Conservation (phyloP, 64 coral and sea anemone genomes). For the Orbicella faveolata region DNA sequence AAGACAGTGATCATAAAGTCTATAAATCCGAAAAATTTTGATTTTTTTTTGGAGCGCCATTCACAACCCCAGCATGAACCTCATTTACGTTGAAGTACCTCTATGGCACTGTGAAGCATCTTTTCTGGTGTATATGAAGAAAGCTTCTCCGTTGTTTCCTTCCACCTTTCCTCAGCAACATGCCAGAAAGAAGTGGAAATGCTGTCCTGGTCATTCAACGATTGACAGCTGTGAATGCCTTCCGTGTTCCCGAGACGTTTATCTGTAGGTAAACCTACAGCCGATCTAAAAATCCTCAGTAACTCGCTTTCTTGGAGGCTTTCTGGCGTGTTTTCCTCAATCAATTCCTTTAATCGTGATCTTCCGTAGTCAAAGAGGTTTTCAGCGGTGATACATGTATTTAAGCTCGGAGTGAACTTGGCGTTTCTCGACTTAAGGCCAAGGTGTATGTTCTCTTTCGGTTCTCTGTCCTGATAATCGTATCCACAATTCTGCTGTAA, state of each 20-base stretch:
- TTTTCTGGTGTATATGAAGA: background rate
- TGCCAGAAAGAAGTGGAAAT: constrained; percentile 12
- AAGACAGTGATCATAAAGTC: background rate
- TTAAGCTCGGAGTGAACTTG: background rate
- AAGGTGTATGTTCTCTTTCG: background rate
- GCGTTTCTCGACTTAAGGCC: background rate
- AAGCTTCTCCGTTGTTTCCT: constrained; percentile 7
- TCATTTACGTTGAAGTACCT: background rate
- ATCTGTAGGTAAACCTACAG: background rate
- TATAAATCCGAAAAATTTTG: background rate
- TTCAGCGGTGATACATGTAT: background rate
- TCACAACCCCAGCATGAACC: background rate
- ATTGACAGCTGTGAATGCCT: background rate
- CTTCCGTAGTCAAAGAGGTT: constrained; percentile 5
- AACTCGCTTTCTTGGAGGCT: constrained; percentile 16
- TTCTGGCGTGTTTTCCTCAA: background rate
- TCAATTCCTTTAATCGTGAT: background rate
- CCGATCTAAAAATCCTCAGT: background rate
- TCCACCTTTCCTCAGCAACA: constrained; percentile 15
- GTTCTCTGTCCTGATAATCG: background rate
- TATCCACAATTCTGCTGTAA: background rate
- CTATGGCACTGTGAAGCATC: background rate
- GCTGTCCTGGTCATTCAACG: background rate
- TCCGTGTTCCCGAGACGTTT: background rate
- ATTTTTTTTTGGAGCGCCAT: background rate